phyloP scores from a whole-genome alignment of 2,888 invertebrate species.

The Isotomurus palustris region DNA sequence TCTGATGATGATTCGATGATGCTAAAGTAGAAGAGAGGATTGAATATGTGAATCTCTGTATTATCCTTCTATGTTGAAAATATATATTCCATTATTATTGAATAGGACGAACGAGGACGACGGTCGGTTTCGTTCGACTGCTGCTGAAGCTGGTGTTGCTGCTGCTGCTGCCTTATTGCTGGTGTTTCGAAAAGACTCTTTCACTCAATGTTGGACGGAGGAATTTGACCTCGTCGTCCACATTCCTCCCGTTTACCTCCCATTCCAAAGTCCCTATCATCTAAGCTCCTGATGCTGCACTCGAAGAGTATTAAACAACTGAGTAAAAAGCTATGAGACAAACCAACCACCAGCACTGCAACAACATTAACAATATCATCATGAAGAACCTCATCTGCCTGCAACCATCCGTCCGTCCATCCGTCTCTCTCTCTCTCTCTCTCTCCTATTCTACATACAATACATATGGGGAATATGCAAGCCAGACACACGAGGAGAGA shows the following conservation, averaged over 20 bases:
- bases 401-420: constrained; percentile 9
- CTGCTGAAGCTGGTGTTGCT: not conserved
- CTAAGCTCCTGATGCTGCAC: not conserved
- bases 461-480: no score
- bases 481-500: constrained; percentile 4
- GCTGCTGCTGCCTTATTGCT: not conserved
- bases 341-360: constrained; percentile 7
- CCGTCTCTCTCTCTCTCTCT: no score
- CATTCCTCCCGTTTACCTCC: constrained; percentile 39
- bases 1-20: constrained; percentile 4
- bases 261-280: constrained; percentile 34
- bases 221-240: constrained; percentile 41
- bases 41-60: not conserved
- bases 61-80: not conserved
- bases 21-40: not conserved
- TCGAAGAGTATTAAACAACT: not conserved
- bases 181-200: not conserved
- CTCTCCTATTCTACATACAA: no score
- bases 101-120: constrained; percentile 3
- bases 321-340: not conserved
- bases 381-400: constrained; percentile 2
- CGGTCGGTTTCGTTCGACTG: not conserved
- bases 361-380: constrained; percentile 3
- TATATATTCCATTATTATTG: not conserved
- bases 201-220: constrained; percentile 14